These are phyloP conservation scores for Tuta absoluta DNA, from an alignment of 2,888 invertebrate species.

Conservation along the genomic window DNA sequence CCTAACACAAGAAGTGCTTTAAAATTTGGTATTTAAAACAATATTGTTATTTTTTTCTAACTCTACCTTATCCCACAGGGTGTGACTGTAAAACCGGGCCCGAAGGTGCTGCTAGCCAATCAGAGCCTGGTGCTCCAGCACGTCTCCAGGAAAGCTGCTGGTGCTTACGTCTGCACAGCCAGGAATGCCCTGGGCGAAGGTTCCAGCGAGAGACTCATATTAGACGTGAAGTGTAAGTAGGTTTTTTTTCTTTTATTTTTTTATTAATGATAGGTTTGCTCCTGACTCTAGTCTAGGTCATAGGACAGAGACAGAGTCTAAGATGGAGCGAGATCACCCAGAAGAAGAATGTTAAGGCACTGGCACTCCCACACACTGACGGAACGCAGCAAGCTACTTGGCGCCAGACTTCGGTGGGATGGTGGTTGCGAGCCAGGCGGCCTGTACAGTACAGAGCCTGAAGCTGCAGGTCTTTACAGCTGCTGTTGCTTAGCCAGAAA, in stretches of 20 bases:
- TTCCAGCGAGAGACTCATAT: slow-evolving; percentile 85
- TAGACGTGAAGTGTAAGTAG: slow-evolving; percentile 89
- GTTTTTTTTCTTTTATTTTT: neutral
- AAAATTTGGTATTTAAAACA: too few species aligned
- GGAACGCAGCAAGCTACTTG: too few species aligned
- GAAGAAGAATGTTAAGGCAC: too few species aligned
- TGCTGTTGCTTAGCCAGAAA: slow-evolving; percentile 91
- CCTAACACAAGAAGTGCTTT: too few species aligned
- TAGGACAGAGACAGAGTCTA: too few species aligned
- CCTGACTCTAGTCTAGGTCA: too few species aligned
- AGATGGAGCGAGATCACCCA: too few species aligned
- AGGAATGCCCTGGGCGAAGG: slow-evolving; percentile 90
- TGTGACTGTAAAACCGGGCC: slow-evolving; percentile 85
- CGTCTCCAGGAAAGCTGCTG: slow-evolving; percentile 86
- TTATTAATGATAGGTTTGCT: too few species aligned
- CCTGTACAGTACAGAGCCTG: too few species aligned
- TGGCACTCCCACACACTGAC: too few species aligned
- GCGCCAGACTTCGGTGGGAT: too few species aligned
- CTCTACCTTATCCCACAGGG: slow-evolving; percentile 76
- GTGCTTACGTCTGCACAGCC: slow-evolving; percentile 89
- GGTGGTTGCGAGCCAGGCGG: too few species aligned
- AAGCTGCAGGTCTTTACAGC: slow-evolving; percentile 87
- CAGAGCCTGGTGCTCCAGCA: slow-evolving; percentile 90
- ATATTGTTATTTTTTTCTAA: neutral
- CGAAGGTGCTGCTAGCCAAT: slow-evolving; percentile 90